Evolutionary conservation across 2,113 vertebrate genomes (phyloP), one percentile per base, ranked within the genome.

Genomic region (Mellivora capensis): DNA sequence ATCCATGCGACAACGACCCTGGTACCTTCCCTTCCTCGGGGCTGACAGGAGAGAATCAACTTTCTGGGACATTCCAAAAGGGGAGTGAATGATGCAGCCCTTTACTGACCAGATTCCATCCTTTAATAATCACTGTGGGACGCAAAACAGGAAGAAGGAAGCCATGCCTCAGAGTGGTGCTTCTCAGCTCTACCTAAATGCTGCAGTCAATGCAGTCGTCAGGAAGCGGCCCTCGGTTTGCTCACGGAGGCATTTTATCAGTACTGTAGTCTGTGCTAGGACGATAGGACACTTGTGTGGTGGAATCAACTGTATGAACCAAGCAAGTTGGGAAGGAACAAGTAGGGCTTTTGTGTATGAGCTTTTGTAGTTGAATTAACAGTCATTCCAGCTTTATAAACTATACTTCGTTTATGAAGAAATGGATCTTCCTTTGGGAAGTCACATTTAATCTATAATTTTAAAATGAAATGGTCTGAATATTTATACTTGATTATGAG

Each of bases 71-170:
- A 96, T 99, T 92, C 98, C 99, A 4, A 99, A 99, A 0, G 99
- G 99, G 94, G 99, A 99, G 72, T 99, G 99, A 99, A 99, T 99
- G 99, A 98, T 98, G 0, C 99, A 99, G 93, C 98, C 99, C 0
- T 99, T 99, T 52, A 97, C 99, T 25, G 99, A 99, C 89, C 99
- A 99, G 98, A 99, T 99, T 97, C 93, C 89, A 39, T 98, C 99
- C 23, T 97, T 98, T 47, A 98, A 93, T 80, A 91, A 0, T 61
- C 97, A 98, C 7, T 89, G 72, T 62, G 37, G 96, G 83, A 88
- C 54, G 0, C 98, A 0, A 67, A 96, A 52, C 97, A 97, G 71
- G 98, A 97, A 94, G 98, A 97, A 96, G 98, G 95, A 83, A 94
- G 84, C 97, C 90, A 31, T 0, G 44, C 96, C 0, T 99, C 86